These are phyloP conservation scores for Acomys russatus DNA, from an alignment of 2,797 vertebrate genomes.

Conservation along the genomic window DNA sequence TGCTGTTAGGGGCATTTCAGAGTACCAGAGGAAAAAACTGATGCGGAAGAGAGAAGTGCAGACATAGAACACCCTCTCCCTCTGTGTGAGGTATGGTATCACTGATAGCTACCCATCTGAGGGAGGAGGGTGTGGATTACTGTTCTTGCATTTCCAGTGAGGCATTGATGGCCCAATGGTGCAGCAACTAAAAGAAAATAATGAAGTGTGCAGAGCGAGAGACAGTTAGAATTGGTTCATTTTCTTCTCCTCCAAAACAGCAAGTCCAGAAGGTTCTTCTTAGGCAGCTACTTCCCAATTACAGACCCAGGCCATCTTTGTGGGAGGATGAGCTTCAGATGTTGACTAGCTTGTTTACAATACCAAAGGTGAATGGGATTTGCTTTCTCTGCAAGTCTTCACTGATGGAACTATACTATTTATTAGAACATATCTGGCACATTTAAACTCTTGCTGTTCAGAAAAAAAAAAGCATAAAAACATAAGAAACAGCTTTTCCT, in stretches of 20 bases:
- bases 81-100: neutral
- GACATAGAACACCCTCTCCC: neutral
- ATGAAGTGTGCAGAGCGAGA: neutral
- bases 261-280: neutral
- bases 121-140: neutral
- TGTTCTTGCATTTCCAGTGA: neutral
- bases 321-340: neutral
- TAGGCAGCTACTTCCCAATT: neutral
- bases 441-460: neutral
- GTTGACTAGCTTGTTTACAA: neutral
- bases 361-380: neutral
- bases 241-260: neutral
- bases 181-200: neutral
- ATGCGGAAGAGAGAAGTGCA: neutral
- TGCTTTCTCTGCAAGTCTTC: neutral
- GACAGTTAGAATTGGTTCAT: neutral
- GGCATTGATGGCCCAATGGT: neutral
- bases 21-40: neutral
- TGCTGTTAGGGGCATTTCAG: neutral
- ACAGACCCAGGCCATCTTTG: neutral
- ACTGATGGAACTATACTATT: neutral
- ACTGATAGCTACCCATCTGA: too few species aligned
- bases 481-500: neutral
- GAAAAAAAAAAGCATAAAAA: constrained; percentile 3
- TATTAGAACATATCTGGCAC: neutral